Base-by-base conservation (phyloP, 1,140 invertebrate genomes). In the Drosophila saltans region DNA sequence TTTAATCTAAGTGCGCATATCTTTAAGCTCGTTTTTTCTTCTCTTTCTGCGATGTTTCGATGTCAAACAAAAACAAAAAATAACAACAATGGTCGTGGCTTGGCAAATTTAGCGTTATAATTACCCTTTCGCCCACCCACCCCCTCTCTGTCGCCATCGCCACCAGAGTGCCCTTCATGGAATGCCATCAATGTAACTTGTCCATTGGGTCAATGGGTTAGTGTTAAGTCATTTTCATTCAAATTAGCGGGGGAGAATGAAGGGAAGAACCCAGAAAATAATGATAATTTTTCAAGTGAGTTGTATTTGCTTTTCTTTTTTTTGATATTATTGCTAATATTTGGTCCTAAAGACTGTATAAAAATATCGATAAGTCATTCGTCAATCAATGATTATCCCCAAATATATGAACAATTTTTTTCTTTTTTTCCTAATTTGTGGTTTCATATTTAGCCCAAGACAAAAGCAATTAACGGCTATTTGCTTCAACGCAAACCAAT, bases 211-310 rank as follows among this genome's bases (percentile, higher is more conserved):
- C 84, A 89, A 73, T 84, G 84, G 84, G 84, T 89, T 89, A 89
- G 84, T 89, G 84, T 89, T 81, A 84, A 89, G 85, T 89, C 85
- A 89, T 89, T 89, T 89, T 76, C 84, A 89, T 89, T 89, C 78
- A 89, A 84, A 84, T 81, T 57, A 36, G 33, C 30, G 43, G 16
- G 16, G n/a, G n/a, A 4, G 11, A 43, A n/a, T n/a, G 16, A 21
- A 21, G 3, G 7, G 16, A 45, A 43, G n/a, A 45, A 16, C 28
- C 28, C 28, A 45, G 43, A 48, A 16, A 48, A 48, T 16, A 30
- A 52, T 52, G 8, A 52, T 52, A 10, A 26, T 10, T 52, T 52
- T 40, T 52, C 21, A 52, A 52, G 2, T 52, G 21, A 52, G 24
- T 52, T 16, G 16, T 16, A 16, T 16, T 16, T 16, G 16, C 16